Evolutionary conservation across 2,797 vertebrate genomes (phyloP).

Genomic region (Halcyon badia): DNA sequence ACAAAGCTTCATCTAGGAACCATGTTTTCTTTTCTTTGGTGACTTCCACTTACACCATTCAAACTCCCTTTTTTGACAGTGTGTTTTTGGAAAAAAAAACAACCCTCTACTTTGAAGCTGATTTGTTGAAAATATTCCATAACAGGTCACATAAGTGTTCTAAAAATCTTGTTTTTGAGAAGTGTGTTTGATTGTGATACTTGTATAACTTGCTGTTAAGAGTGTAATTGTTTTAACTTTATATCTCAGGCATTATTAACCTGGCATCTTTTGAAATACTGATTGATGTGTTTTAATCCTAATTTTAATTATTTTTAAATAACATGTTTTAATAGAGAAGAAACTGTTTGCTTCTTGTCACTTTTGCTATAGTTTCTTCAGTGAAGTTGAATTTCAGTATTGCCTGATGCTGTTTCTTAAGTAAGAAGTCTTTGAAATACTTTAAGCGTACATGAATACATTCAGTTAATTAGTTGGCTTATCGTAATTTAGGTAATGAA

Average conservation of each 20-base stretch:
- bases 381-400: neutral
- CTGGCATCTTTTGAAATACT: neutral
- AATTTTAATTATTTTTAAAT: neutral
- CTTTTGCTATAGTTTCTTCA: neutral
- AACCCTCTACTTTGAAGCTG: neutral
- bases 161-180: neutral
- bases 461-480: neutral
- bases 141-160: neutral
- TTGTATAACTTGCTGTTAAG: neutral
- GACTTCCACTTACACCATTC: neutral
- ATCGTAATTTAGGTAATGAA: neutral
- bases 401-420: neutral
- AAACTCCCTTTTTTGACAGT: neutral
- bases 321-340: neutral
- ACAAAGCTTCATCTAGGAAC: neutral
- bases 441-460: neutral
- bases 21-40: neutral
- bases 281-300: neutral
- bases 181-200: neutral
- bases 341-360: neutral
- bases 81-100: neutral
- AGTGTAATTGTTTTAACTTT: neutral
- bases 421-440: neutral
- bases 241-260: neutral
- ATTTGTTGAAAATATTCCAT: neutral